Conservation (phyloP, 1,140 invertebrate species). For the Asobara japonica region DNA sequence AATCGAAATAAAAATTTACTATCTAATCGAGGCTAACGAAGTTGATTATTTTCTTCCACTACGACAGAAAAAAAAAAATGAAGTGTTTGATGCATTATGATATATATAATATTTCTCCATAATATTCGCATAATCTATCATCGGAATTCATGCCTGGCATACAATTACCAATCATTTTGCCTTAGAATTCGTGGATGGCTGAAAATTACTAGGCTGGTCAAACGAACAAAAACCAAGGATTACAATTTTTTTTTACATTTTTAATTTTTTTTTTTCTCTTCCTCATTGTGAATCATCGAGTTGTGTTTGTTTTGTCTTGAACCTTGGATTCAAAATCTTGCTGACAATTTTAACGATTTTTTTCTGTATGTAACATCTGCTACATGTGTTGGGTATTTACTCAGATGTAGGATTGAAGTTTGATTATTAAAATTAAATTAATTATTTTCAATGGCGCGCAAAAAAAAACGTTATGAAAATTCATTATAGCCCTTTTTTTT, state of each 20-base stretch:
- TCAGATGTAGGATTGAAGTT: neutral
- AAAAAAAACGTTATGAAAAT: neutral
- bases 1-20: constrained; percentile 33
- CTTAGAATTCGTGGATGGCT: neutral
- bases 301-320: neutral
- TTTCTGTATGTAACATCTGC: neutral
- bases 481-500: neutral
- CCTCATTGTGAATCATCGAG: neutral
- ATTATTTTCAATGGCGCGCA: neutral
- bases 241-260: constrained; percentile 37
- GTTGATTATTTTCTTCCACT: constrained; percentile 11
- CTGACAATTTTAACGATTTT: neutral
- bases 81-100: constrained; percentile 7
- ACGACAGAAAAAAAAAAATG: constrained; percentile 25
- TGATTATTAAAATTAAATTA: neutral
- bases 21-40: constrained; percentile 29
- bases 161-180: neutral
- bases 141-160: neutral
- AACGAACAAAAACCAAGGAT: constrained; percentile 54
- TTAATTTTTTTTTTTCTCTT: neutral
- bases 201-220: neutral
- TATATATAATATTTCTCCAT: neutral
- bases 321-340: neutral
- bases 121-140: neutral
- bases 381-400: neutral